Conservation (phyloP, 2,888 invertebrate genomes). For the Diachrysia chrysitis region DNA sequence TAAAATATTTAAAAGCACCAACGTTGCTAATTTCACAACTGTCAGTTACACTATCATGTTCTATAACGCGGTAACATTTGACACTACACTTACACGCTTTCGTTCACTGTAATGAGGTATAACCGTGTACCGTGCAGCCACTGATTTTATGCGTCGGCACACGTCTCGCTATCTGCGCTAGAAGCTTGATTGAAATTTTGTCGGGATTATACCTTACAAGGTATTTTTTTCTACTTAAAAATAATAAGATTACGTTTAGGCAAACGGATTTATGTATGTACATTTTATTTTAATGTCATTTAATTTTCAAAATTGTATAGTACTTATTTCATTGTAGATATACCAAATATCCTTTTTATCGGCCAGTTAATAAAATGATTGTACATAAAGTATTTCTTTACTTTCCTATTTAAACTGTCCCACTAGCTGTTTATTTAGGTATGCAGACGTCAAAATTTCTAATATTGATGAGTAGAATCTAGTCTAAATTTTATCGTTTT, state of each 20-base stretch:
- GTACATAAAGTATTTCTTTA: no score
- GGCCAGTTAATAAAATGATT: no score
- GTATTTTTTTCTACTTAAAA: neutral
- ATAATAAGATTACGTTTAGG: neutral
- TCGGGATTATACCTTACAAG: conserved; percentile 8
- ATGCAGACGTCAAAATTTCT: no score
- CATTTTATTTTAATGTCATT: no score
- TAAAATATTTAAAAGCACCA: conserved; percentile 30
- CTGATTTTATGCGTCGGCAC: conserved; percentile 71
- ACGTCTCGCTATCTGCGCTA: conserved; percentile 48
- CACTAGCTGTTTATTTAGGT: no score
- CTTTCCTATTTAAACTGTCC: no score
- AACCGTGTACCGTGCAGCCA: conserved; percentile 61
- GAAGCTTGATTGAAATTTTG: conserved; percentile 33
- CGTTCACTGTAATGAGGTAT: conserved; percentile 72
- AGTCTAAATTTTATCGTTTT: no score
- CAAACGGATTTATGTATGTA: no score
- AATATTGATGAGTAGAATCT: no score
- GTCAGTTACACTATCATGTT: conserved; percentile 57
- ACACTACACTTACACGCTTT: conserved; percentile 76
- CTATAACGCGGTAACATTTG: conserved; percentile 60
- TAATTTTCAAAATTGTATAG: no score
- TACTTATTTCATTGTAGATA: no score
- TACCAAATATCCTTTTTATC: no score
- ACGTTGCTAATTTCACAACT: conserved; percentile 57